Conservation (phyloP, 1,140 invertebrate genomes). For the Magallana angulata region DNA sequence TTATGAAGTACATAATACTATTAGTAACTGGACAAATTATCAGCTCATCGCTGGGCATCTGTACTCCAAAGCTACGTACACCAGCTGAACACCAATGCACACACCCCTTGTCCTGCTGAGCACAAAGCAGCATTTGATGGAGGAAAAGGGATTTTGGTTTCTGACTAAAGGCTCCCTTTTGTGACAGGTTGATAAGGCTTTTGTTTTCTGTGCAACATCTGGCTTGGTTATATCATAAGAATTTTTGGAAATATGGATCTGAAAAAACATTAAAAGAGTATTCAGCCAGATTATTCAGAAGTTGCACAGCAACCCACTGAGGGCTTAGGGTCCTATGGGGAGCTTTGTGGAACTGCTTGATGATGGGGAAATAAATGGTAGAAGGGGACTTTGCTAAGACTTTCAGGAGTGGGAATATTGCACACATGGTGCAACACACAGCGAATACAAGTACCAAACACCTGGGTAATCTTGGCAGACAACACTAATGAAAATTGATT, state of each 20-base stretch:
- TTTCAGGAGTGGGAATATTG: background rate
- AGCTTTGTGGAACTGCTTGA: background rate
- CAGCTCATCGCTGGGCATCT: constrained; percentile 19
- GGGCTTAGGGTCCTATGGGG: constrained; percentile 3
- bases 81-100: background rate
- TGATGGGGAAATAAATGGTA: background rate
- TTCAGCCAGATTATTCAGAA: background rate
- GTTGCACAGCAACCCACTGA: background rate
- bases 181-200: constrained; percentile 1
- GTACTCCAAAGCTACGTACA: background rate
- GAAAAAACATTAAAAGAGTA: constrained; percentile 25
- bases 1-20: constrained; percentile 20
- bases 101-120: constrained; percentile 8
- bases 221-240: constrained; percentile 25
- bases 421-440: constrained; percentile 9
- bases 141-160: background rate
- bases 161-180: background rate
- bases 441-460: background rate
- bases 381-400: background rate
- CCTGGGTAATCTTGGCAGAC: background rate
- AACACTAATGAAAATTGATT: constrained; percentile 29
- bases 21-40: constrained; percentile 31
- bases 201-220: constrained; percentile 1
- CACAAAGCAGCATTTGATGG: background rate
- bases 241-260: background rate